Base-by-base conservation (phyloP, 2,113 vertebrate species). In the Boleophthalmus pectinirostris region DNA sequence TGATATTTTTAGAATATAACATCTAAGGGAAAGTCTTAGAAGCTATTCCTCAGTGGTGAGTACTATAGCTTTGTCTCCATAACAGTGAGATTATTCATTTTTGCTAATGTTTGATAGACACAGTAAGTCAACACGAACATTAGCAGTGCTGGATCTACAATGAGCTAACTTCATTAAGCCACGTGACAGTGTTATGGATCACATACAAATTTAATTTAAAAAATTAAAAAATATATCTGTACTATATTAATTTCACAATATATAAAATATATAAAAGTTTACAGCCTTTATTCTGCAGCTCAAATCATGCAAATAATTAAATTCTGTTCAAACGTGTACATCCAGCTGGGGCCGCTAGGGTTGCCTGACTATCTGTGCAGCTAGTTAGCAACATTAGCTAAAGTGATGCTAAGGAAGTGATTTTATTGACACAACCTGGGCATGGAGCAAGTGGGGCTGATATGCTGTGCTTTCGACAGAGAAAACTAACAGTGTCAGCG, bases 371-470 rank as follows among this genome's bases (percentile, higher is more conserved):
- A 13, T 2, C 23, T 8, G 51, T 16, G 54, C 3, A 29, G 58
- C 58, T 61, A 8, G 4, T n/a, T 77, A 77, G 82, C 79, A 14
- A 66, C 72, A 10, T 16, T 74, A 75, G 81, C 79, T n/a, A 70
- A 74, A 14, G 12, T 10, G 16, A 81, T 79, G 89, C 87, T 91
- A 89, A 16, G 89, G 87, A 91, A 91, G 78, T 87, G 79, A 73
- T 72, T 58, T 7, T 74, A 66, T 82, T 80, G 73, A 68, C 70
- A 64, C 54, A 14, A 25, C 58, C 11, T 33, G 33, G 58, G 18
- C 54, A 16, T 75, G 78, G 56, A 69, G 21, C 0, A 61, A 70
- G 53, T 66, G 45, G 63, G 33, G 10, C 74, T 11, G 18, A 14
- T 15, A 10, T 49, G 13, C 0, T 3, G n/a, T 2, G 13, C 16